Evolutionary conservation across 2,113 vertebrate species (phyloP).

Genomic region (Recurvirostra avosetta): DNA sequence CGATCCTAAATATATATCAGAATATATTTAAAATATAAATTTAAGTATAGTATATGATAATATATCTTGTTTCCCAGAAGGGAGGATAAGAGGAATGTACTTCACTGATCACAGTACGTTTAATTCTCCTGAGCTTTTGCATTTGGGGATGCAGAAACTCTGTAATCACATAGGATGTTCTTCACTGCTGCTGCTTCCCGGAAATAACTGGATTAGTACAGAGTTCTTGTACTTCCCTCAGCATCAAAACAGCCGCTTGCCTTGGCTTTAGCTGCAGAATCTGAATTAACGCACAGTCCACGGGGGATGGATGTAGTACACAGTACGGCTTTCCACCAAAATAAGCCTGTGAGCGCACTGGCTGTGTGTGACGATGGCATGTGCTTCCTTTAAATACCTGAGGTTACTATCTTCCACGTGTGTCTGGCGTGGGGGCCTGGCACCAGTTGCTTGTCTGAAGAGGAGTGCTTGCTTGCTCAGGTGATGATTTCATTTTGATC

Average conservation of each 20-base stretch:
- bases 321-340: background rate
- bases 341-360: background rate
- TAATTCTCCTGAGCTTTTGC: background rate
- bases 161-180: background rate
- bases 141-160: background rate
- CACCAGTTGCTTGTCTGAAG: background rate
- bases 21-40: constrained; percentile 58
- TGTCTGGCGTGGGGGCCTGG: background rate
- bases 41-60: constrained; percentile 31
- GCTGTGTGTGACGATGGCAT: background rate
- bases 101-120: background rate
- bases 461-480: background rate
- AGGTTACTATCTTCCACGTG: background rate
- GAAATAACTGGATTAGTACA: background rate
- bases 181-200: background rate
- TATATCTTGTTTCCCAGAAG: constrained; percentile 26
- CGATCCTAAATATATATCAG: background rate
- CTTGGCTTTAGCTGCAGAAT: background rate
- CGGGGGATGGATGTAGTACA: accelerated
- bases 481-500: background rate
- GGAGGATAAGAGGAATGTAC: constrained; percentile 14
- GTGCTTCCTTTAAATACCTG: constrained; percentile 25
- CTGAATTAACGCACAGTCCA: accelerated
- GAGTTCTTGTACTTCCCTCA: background rate
- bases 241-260: background rate